Evolutionary conservation across 1,140 invertebrate species (phyloP).

Genomic region (Geopemphigus sp.): DNA sequence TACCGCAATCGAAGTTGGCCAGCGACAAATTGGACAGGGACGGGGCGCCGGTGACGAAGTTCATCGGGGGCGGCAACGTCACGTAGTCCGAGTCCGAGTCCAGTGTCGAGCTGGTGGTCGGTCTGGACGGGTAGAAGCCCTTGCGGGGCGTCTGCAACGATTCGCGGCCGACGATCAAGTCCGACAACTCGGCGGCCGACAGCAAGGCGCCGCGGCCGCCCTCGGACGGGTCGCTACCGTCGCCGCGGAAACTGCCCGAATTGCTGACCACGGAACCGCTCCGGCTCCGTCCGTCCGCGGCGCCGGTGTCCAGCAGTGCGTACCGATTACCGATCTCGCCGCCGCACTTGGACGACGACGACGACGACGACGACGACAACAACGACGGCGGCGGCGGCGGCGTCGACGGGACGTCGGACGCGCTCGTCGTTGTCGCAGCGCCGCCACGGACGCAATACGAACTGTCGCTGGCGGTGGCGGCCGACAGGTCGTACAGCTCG

Average conservation of each 20-base stretch:
- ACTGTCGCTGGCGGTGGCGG: constrained; percentile 7
- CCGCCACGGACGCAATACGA: not conserved
- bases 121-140: constrained; percentile 70
- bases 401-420: not conserved
- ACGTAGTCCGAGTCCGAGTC: constrained; percentile 88
- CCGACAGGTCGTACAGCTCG: constrained; percentile 21
- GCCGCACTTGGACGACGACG: constrained; percentile 27
- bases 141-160: constrained; percentile 53
- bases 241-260: constrained; percentile 74
- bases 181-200: constrained; percentile 75
- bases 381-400: no score
- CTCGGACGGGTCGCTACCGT: constrained; percentile 79
- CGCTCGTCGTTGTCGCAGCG: not conserved
- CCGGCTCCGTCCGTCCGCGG: constrained; percentile 60
- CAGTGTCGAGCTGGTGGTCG: constrained; percentile 76
- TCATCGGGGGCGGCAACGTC: constrained; percentile 65
- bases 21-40: constrained; percentile 59
- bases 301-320: constrained; percentile 65
- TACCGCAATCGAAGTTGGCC: constrained; percentile 51
- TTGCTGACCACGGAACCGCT: constrained; percentile 75
- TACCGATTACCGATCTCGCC: not conserved
- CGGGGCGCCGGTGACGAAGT: constrained; percentile 61
- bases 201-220: constrained; percentile 67
- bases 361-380: not conserved
- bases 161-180: constrained; percentile 71